Base-by-base conservation (phyloP, 2,888 invertebrate species). In the Linhomoeus sp. region DNA sequence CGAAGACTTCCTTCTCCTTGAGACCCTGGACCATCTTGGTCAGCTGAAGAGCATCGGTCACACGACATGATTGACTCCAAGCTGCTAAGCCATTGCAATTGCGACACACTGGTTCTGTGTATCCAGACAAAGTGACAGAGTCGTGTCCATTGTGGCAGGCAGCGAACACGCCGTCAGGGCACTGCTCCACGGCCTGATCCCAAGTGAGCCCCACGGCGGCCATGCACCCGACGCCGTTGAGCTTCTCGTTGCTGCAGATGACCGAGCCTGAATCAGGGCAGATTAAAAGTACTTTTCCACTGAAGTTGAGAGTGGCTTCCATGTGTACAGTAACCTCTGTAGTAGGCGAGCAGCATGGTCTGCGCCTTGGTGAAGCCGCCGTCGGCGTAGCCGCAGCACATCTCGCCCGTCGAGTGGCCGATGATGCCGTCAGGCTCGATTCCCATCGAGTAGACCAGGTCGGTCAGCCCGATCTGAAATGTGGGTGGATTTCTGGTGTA, bases 361-460 rank as follows among this genome's bases (percentile, higher is more conserved):
- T 92, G 88, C 66, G 87, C 86, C 2, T 81, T 79, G 5, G 84
- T 86, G 58, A 92, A 77, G 43, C 84, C 80, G 14, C 84, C 86
- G 72, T 90, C 90, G 24, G 87, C 88, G 70, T 90, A 90, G 15
- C 86, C 88, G 67, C 88, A 90, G 1, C 84, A 85, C 1, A 88
- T 70, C 70, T 85, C 85, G 25, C 85, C 85, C 20, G 49, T 81
- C 37, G 88, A 88, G 68, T 92, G 90, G 1, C 92, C 92, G 44
- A 92, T 73, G 60, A 92, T 85, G 45, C 87, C 88, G 66, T 88
- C 86, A 2, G 90, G 86, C 46, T 73, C 12, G 41, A 94, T 74
- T 52, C 81, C 83, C 49, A 72, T 53, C 25, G 81, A 63, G 23
- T 73, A 71, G 47, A 94, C 71, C 45, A 86, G 69, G 68, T 94